phyloP scores from a whole-genome alignment of 2,888 invertebrate genomes.

The Lasioglossum figueresi region DNA sequence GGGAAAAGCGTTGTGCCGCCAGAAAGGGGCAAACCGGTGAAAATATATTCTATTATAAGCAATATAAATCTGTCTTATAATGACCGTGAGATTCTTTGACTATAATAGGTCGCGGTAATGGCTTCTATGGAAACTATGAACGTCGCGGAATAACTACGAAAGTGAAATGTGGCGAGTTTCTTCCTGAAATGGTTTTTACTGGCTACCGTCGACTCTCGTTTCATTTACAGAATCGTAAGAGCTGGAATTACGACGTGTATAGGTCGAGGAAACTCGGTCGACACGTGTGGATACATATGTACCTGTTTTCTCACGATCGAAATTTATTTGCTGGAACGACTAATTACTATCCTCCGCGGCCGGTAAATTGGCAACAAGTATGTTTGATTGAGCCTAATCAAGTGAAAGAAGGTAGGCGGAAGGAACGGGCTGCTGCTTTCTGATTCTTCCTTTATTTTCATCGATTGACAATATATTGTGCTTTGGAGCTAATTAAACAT shows the following conservation, averaged over 20 bases:
- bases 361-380: background rate
- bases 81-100: background rate
- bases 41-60: background rate
- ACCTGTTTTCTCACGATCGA: background rate
- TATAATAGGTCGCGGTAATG: background rate
- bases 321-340: background rate
- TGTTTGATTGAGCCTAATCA: background rate
- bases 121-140: background rate
- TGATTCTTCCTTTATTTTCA: background rate
- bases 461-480: background rate
- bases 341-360: background rate
- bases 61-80: background rate
- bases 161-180: slow-evolving; percentile 4
- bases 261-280: background rate
- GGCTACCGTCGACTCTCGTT: background rate
- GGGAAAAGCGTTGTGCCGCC: background rate
- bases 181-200: slow-evolving; percentile 19
- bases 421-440: background rate
- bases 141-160: background rate
- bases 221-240: slow-evolving; percentile 15
- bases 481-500: slow-evolving; percentile 1
- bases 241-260: background rate
- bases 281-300: background rate
- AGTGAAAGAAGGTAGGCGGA: background rate
- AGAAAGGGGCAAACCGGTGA: background rate